Evolutionary conservation across 2,113 vertebrate species (phyloP), one percentile per base, ranked within the genome.

Genomic region (Dunckerocampus dactyliophorus): DNA sequence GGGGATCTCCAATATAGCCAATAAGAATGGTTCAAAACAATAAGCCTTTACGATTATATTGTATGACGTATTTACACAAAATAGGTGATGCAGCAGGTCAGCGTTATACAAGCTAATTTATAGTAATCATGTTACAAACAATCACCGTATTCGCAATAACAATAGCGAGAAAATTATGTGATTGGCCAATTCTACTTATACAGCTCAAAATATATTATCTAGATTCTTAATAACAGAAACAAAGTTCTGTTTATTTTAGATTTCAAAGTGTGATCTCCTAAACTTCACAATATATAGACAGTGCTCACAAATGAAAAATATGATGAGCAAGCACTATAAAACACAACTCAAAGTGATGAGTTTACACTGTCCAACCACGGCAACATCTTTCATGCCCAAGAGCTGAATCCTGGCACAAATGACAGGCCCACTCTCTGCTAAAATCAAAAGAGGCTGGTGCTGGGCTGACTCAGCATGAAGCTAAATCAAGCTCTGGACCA

Each of bases 401-500:
- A 67, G 71, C 73, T 74, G 43, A 66, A 76, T 50, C 34, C 65
- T 64, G 68, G 56, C 63, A 59, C 60, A 51, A 61, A 74, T 71
- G 71, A 78, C 67, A 67, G 67, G 20, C 39, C 45, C 69, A 20
- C 59, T 65, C 20, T 31, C 65, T 28, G 59, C 39, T 66, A 31
- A 19, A 57, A 20, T 51, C 49, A 59, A 53, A 55, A 76, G 47
- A 46, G 63, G 46, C 46, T 74, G 71, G 51, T 77, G 61, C 63
- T 28, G 15, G 61, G 80, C 88, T 88, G 89, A 90, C 82, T 88
- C 85, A 89, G 86, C 85, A 82, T 45, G 53, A 71, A 19, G 53
- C 63, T 88, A 89, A 90, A 90, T 90, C 88, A 89, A 88, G 86
- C 66, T 58, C 50, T 20, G 49, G 70, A 79, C 72, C 71, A 85